Evolutionary conservation across 2,113 vertebrate genomes (phyloP).

Genomic region (Lophius piscatorius): DNA sequence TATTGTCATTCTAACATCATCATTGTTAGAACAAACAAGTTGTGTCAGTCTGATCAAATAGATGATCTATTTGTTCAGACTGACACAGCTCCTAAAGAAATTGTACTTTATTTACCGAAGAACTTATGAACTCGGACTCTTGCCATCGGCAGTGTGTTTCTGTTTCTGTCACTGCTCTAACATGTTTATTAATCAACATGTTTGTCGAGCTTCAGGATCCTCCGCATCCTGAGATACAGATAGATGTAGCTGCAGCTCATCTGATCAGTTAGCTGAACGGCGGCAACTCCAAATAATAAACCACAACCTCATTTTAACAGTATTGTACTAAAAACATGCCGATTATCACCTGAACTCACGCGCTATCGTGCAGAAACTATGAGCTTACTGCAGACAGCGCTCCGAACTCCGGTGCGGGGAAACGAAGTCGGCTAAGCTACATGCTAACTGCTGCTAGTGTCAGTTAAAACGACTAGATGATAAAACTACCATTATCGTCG

Average conservation of each 20-base stretch:
- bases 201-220: neutral
- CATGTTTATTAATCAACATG: too few species aligned
- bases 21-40: too few species aligned
- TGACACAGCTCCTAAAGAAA: too few species aligned
- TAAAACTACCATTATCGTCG: neutral
- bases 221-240: neutral
- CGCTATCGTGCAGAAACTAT: neutral
- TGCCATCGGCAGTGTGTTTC: too few species aligned
- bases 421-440: constrained; percentile 6
- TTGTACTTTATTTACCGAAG: too few species aligned
- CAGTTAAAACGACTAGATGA: too few species aligned
- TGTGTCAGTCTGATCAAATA: too few species aligned
- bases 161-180: too few species aligned
- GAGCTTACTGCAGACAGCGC: neutral
- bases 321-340: neutral
- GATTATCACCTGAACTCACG: neutral
- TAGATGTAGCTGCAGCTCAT: neutral
- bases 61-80: too few species aligned
- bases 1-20: too few species aligned
- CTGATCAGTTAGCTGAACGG: neutral
- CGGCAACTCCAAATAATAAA: too few species aligned
- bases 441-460: neutral
- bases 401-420: neutral
- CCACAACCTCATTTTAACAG: neutral
- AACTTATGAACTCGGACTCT: too few species aligned